Percentiles rank a stretch among this genome's conserved stretches.
Conservation (phyloP, 2,113 vertebrate species). For the Pluvialis apricaria region DNA sequence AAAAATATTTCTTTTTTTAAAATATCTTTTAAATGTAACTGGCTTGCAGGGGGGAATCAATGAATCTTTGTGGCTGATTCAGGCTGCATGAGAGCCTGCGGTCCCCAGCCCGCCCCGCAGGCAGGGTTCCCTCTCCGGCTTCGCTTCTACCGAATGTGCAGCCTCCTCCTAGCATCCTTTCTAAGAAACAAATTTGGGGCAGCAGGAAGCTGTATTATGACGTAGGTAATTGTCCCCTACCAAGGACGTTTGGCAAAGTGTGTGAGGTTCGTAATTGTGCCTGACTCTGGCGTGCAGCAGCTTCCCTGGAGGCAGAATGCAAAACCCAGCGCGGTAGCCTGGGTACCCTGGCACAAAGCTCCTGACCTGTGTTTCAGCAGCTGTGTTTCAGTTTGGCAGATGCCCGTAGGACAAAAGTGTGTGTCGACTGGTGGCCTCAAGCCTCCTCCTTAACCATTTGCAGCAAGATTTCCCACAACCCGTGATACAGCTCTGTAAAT, state of each 20-base stretch:
- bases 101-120: not conserved
- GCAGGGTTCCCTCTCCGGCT: not conserved
- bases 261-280: not conserved
- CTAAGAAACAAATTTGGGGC: not conserved
- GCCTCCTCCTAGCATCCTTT: not conserved
- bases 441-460: not conserved
- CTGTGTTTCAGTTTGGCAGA: not conserved
- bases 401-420: not conserved
- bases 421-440: not conserved
- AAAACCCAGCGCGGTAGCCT: accelerated
- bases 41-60: not conserved
- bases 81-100: not conserved
- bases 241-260: not conserved
- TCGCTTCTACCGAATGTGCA: accelerated
- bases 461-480: not conserved
- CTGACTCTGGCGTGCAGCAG: not conserved
- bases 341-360: not conserved
- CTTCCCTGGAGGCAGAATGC: not conserved
- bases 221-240: not conserved
- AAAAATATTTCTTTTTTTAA: not conserved
- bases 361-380: not conserved
- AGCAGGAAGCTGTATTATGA: not conserved
- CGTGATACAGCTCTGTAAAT: not conserved
- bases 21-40: not conserved
- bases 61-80: not conserved